Evolutionary conservation across 2,113 vertebrate species (phyloP), one percentile per base, ranked within the genome.

Genomic region (Cyphotilapia sp.): DNA sequence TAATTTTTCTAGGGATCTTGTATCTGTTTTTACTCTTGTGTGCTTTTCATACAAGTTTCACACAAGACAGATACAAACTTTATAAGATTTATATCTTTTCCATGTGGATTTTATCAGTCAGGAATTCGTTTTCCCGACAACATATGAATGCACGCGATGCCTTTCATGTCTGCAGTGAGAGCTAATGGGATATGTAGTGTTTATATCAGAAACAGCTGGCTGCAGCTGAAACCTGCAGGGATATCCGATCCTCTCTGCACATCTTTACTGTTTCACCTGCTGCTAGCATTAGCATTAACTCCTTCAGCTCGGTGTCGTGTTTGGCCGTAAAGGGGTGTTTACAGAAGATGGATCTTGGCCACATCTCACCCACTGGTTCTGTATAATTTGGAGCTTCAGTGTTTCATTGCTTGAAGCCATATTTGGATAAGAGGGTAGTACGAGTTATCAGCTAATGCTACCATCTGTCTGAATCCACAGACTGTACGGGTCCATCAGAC

Each of bases 321-420:
- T 57, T 8, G 54, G 54, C 7, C 0, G 4, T 29, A 59, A 0
- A 29, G 13, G 17, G 3, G 49, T 51, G 24, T 61, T 61, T 29
- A 61, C 14, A 61, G 9, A 7, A 7, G 16, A 7, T 35, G 59
- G 9, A 33, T 35, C 27, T 33, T 63, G 59, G 29, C 59, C 61
- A 35, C 17, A 66, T n/a, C 7, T 57, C 22, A 27, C 53, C 10
- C 16, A 11, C 29, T 10, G 29, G 17, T 35, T 63, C 31, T 19
- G 29, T 33, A 33, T 6, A 10, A 1, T 33, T 63, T 63, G 59
- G 16, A 63, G 59, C 29, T 19, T 63, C 59, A 63, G 29, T 19
- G 29, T 63, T 63, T 19, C 4, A 7, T 4, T 63, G 29, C 17
- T 63, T 35, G 59, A 31, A 10, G 8, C 31, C 31, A 63, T 35